These are phyloP conservation scores for Neoascia interrupta DNA, from an alignment of 2,888 invertebrate genomes.

Conservation along the genomic window DNA sequence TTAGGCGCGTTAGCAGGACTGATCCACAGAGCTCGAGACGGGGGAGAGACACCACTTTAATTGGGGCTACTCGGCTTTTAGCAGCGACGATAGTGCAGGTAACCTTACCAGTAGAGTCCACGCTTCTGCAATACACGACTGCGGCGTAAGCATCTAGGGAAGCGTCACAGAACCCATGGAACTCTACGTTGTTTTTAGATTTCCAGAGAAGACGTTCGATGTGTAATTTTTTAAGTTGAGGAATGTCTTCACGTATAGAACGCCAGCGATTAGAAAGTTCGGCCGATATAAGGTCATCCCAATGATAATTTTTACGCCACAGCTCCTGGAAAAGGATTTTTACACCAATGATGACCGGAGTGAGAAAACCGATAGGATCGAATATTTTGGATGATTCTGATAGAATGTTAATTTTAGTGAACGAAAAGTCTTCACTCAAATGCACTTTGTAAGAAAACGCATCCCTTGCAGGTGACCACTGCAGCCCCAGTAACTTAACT, in stretches of 20 bases:
- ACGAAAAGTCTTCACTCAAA: background rate
- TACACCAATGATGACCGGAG: background rate
- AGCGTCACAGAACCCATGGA: slow-evolving; percentile 17
- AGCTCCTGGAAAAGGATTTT: no score
- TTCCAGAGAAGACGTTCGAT: slow-evolving; percentile 9
- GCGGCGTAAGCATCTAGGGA: slow-evolving; percentile 36
- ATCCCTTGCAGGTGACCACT: slow-evolving; percentile 12
- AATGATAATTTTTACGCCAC: no score
- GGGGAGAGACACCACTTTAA: slow-evolving; percentile 10
- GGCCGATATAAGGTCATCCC: no score
- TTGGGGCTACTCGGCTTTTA: slow-evolving; percentile 25
- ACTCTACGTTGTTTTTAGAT: background rate
- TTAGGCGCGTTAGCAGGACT: background rate
- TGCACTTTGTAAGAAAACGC: background rate
- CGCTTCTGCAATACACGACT: slow-evolving; percentile 14
- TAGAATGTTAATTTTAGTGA: slow-evolving; percentile 10
- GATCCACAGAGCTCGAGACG: slow-evolving; percentile 7
- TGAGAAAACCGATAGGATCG: background rate
- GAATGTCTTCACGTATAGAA: background rate
- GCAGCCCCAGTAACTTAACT: slow-evolving; percentile 17
- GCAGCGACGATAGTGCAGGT: slow-evolving; percentile 13
- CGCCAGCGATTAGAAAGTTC: slow-evolving; percentile 8
- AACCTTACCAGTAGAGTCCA: background rate
- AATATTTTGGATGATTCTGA: slow-evolving; percentile 22
- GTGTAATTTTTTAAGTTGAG: background rate